Conservation (phyloP, 2,113 vertebrate genomes). For the Apaloderma vittatum region DNA sequence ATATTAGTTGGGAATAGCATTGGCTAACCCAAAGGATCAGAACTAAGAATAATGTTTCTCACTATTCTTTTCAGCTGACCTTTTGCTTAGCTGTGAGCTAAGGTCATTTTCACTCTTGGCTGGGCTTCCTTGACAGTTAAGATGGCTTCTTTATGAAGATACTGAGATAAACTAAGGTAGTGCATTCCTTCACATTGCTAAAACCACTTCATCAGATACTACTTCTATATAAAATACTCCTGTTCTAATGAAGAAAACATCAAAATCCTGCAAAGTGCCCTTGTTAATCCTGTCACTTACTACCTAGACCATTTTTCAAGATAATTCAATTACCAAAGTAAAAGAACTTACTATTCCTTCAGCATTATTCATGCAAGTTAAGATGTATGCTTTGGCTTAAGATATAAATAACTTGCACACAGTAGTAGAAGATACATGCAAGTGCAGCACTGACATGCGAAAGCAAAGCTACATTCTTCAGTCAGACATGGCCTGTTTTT, state of each 20-base stretch:
- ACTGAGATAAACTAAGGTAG: constrained; percentile 68
- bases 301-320: constrained; percentile 74
- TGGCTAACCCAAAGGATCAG: constrained; percentile 22
- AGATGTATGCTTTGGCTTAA: constrained; percentile 55
- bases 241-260: constrained; percentile 78
- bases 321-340: constrained; percentile 80
- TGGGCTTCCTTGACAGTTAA: constrained; percentile 73
- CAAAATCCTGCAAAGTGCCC: constrained; percentile 67
- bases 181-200: constrained; percentile 66
- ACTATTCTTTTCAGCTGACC: constrained; percentile 72
- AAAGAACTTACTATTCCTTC: constrained; percentile 61
- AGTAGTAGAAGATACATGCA: constrained; percentile 23
- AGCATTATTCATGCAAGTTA: constrained; percentile 60
- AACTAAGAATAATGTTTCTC: constrained; percentile 35
- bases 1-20: background rate
- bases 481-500: background rate
- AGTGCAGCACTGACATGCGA: background rate
- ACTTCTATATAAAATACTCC: constrained; percentile 70
- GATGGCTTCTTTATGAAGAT: constrained; percentile 78
- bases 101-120: constrained; percentile 82
- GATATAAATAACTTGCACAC: constrained; percentile 69
- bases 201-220: constrained; percentile 76
- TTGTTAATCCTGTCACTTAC: constrained; percentile 76
- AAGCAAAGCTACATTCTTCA: background rate
- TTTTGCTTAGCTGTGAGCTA: constrained; percentile 79